Evolutionary conservation across 2,113 vertebrate species (phyloP).

Genomic region (Pogonocichla stellata): DNA sequence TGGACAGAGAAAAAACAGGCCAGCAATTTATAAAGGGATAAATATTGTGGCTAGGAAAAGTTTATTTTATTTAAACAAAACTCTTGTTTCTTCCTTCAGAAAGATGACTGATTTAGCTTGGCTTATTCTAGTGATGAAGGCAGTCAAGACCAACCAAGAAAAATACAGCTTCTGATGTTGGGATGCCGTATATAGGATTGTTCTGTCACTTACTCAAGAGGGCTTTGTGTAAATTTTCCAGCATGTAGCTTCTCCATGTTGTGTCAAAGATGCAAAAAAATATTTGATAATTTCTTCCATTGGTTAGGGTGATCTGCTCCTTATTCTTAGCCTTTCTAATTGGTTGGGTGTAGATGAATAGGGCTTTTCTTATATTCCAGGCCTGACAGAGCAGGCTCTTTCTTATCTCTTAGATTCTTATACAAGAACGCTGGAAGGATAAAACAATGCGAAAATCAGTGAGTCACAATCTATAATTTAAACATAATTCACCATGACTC

Average conservation of each 20-base stretch:
- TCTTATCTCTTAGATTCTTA: not conserved
- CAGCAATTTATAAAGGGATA: not conserved
- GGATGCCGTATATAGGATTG: not conserved
- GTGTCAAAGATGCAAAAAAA: not conserved
- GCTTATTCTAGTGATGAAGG: not conserved
- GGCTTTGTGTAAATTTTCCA: not conserved
- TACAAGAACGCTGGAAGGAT: not conserved
- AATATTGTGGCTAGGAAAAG: not conserved
- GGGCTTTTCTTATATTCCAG: not conserved
- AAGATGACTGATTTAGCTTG: not conserved
- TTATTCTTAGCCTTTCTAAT: not conserved
- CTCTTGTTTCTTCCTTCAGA: not conserved
- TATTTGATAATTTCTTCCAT: not conserved
- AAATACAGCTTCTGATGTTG: not conserved
- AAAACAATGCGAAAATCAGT: constrained; percentile 46
- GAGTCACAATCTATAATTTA: constrained; percentile 24
- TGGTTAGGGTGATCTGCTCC: not conserved
- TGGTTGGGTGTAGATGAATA: not conserved
- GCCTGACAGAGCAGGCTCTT: not conserved
- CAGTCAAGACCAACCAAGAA: not conserved
- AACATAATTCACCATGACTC: constrained; percentile 40
- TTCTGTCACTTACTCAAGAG: not conserved
- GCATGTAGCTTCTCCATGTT: not conserved
- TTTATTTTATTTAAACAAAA: not conserved
- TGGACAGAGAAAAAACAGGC: accelerated